These are phyloP conservation scores for Leptinotarsa undecemlineata DNA, from an alignment of 1,140 invertebrate genomes.

Conservation along the genomic window DNA sequence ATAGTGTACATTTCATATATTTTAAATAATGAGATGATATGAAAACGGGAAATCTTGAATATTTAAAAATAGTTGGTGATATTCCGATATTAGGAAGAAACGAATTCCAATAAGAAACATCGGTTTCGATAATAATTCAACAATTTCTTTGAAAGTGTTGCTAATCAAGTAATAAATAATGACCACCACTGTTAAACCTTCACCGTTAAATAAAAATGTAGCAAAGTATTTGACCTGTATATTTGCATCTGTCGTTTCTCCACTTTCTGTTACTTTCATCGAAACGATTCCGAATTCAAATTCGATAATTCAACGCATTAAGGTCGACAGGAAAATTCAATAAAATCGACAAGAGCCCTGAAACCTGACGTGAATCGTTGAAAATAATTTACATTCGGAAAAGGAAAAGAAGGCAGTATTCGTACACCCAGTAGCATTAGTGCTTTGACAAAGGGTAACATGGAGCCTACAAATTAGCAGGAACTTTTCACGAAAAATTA, in stretches of 20 bases:
- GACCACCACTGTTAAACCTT: too few species aligned
- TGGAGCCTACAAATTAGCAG: background rate
- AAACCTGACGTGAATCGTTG: conserved; percentile 32
- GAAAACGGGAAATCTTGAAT: too few species aligned
- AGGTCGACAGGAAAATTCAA: conserved; percentile 31
- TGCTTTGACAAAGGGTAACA: background rate
- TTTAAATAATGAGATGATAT: too few species aligned
- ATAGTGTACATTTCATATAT: too few species aligned
- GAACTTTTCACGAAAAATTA: background rate
- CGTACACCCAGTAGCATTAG: conserved; percentile 15
- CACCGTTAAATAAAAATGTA: too few species aligned
- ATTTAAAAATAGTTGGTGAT: too few species aligned
- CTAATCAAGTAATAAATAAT: too few species aligned
- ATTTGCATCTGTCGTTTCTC: conserved; percentile 19
- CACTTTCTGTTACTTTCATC: background rate
- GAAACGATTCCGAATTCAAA: conserved; percentile 33
- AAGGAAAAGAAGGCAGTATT: background rate
- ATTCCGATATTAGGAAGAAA: too few species aligned
- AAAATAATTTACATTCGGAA: conserved; percentile 30
- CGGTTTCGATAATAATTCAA: too few species aligned
- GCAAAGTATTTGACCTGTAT: too few species aligned
- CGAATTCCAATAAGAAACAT: too few species aligned
- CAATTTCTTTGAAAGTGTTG: too few species aligned
- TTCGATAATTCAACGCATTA: conserved; percentile 34
- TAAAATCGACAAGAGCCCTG: conserved; percentile 35